Evolutionary conservation across 2,113 vertebrate genomes (phyloP).

Genomic region (Chionis minor): DNA sequence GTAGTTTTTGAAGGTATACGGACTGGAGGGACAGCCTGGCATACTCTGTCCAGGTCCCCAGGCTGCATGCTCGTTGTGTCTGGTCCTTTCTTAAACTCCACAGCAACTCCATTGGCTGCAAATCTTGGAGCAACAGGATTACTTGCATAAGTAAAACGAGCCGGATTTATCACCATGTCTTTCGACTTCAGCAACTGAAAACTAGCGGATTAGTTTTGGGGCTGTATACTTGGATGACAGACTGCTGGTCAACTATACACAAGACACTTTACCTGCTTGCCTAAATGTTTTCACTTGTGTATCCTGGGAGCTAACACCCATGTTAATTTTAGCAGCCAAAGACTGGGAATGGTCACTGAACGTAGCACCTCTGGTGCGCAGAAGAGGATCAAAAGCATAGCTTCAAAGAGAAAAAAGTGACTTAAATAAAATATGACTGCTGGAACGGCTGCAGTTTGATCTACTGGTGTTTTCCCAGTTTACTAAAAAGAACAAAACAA

Average conservation of each 20-base stretch:
- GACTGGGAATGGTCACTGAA: background rate
- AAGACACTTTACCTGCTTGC: background rate
- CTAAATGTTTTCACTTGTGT: background rate
- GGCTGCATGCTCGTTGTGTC: background rate
- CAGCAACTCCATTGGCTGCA: background rate
- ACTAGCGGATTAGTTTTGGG: background rate
- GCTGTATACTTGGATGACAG: background rate
- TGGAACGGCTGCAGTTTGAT: conserved; percentile 3
- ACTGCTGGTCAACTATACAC: background rate
- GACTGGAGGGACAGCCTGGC: background rate
- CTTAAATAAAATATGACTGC: conserved; percentile 31
- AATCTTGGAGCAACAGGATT: background rate
- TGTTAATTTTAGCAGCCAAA: background rate
- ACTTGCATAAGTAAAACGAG: background rate
- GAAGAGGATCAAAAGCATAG: conserved; percentile 6
- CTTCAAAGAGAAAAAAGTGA: conserved; percentile 27
- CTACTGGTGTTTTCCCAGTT: conserved; percentile 8
- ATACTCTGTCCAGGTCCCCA: background rate
- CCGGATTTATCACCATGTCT: background rate
- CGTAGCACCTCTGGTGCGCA: background rate
- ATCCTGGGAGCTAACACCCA: background rate
- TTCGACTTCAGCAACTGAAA: background rate
- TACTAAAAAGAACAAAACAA: conserved; percentile 24
- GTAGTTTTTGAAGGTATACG: background rate
- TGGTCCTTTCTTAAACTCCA: background rate